Base-by-base conservation (phyloP, 2,113 vertebrate genomes). In the Bostrychus sinensis region DNA sequence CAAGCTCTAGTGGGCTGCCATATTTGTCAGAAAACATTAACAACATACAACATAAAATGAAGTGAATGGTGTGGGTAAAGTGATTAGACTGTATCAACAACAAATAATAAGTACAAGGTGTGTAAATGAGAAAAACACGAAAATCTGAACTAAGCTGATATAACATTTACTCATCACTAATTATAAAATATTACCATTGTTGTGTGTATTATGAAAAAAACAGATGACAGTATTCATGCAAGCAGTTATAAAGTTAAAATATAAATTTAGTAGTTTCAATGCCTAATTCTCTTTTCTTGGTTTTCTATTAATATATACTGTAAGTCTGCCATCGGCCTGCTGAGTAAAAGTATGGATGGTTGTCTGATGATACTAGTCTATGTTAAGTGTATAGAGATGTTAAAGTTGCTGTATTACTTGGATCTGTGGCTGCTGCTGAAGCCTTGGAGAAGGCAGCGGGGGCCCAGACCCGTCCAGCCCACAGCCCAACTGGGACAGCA, bases 401-500 rank as follows among this genome's bases (percentile, higher is more conserved):
- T 87, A 91, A 88, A 92, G 95, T 93, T 94, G 94, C 94, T 94
- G 93, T 90, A 95, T 98, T 98, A 97, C 95, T 98, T 98, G 94
- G 89, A 96, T 95, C 92, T 96, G 94, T 90, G 95, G 95, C 92
- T 94, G 94, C 87, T 94, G 94, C 93, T 96, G 95, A 92, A 96
- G 91, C 94, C 94, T 95, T 91, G 96, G 94, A 91, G 94, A 94
- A 86, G 95, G 94, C 89, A 94, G 93, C 91, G 91, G 94, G 93
- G 94, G 93, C 92, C 94, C 95, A 88, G 94, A 93, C 92, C 95
- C 95, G 92, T 96, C 95, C 93, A 94, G 89, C 59, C 95, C 96
- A 95, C 95, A 98, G 94, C 95, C 93, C 93, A 96, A 94, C 95
- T 96, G 96, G 94, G 96, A 95, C 93, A 97, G 94, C 93, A 95